Evolutionary conservation across 2,888 invertebrate species (phyloP).

Genomic region (Smittia aterrima): DNA sequence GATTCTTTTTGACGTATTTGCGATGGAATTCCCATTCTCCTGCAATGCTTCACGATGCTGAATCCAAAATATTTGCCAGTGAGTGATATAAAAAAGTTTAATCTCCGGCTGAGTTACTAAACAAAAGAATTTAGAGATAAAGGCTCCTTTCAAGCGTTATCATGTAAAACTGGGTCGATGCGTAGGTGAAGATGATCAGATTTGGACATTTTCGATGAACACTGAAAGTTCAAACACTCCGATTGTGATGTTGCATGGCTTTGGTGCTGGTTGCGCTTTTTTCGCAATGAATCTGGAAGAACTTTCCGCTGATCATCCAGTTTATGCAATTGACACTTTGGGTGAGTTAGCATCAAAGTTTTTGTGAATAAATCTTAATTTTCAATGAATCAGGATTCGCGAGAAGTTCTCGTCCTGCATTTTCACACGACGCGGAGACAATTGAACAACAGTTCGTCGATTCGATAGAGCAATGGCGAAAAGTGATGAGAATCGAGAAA

Average conservation of each 20-base stretch:
- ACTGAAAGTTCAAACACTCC: constrained; percentile 69
- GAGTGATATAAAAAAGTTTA: background rate
- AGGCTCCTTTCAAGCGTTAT: constrained; percentile 6
- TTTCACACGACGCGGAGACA: constrained; percentile 72
- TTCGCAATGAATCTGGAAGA: constrained; percentile 92
- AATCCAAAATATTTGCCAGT: constrained; percentile 24
- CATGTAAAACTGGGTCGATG: constrained; percentile 54
- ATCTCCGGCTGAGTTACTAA: no score
- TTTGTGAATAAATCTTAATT: no score
- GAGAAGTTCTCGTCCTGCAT: constrained; percentile 84
- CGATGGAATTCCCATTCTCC: constrained; percentile 25
- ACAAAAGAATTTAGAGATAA: constrained; percentile 16
- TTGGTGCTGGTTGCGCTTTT: constrained; percentile 89
- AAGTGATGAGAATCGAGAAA: constrained; percentile 80
- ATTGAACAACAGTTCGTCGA: constrained; percentile 87
- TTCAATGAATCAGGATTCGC: no score
- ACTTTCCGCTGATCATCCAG: constrained; percentile 73
- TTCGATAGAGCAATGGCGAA: constrained; percentile 93
- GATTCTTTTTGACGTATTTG: background rate
- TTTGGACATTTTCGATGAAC: constrained; percentile 67
- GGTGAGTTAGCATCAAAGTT: no score
- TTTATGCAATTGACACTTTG: constrained; percentile 88
- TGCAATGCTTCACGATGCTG: constrained; percentile 12
- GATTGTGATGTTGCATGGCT: constrained; percentile 89
- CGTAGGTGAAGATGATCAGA: constrained; percentile 62